Conservation (phyloP, 37 sponge, comb jelly and placozoan genomes). For the Oscarella lobularis region DNA sequence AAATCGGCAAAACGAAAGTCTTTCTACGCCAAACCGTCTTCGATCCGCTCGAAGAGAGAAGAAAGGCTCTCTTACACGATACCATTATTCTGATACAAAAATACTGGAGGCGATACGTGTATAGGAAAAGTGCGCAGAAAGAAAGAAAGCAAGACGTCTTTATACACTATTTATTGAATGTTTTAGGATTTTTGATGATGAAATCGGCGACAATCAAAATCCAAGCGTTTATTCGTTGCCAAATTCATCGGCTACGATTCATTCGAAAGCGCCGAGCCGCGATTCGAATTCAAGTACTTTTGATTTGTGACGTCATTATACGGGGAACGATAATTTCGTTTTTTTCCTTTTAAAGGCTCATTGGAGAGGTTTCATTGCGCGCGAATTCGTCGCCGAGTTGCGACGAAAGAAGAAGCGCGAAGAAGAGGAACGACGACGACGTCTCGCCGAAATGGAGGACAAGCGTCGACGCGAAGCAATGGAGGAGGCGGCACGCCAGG, state of each 20-base stretch:
- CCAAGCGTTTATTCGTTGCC: conserved; percentile 62
- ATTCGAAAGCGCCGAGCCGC: conserved; percentile 54
- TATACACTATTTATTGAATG: conserved; percentile 5
- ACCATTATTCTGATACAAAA: conserved; percentile 73
- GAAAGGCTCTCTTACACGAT: conserved; percentile 38
- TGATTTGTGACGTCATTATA: not conserved
- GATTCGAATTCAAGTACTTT: conserved; percentile 44
- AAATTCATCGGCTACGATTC: conserved; percentile 36
- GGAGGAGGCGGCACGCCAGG: conserved; percentile 7
- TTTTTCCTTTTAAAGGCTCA: conserved; percentile 19
- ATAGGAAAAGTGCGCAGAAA: conserved; percentile 16
- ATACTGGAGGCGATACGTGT: conserved; percentile 51
- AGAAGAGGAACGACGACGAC: conserved; percentile 42
- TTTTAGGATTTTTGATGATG: conserved; percentile 16
- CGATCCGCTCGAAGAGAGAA: conserved; percentile 76
- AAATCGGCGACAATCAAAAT: conserved; percentile 33
- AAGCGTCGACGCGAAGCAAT: not conserved
- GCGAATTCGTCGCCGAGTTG: conserved; percentile 63
- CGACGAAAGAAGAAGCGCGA: conserved; percentile 46
- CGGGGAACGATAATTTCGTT: not conserved
- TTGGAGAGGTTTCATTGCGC: conserved; percentile 64
- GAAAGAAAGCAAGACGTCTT: not conserved
- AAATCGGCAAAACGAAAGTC: conserved; percentile 78
- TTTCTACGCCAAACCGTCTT: conserved; percentile 83
- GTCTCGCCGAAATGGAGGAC: conserved; percentile 47